Conservation (phyloP, 2,888 invertebrate genomes). For the Brenthis hecate region DNA sequence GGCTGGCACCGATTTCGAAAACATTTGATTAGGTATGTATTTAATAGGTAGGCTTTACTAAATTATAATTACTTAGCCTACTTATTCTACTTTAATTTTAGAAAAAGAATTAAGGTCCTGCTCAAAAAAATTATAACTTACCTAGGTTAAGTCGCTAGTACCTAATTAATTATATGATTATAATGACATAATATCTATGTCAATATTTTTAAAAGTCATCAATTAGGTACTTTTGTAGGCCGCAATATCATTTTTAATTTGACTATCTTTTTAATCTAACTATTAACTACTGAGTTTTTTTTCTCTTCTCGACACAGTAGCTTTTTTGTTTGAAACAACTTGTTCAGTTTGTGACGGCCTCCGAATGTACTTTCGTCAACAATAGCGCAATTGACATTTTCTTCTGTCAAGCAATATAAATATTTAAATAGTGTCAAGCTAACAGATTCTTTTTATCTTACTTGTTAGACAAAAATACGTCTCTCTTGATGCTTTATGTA, state of each 20-base stretch:
- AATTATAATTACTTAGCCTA: too few relatives aligned
- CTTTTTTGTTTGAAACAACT: slow-evolving; percentile 4
- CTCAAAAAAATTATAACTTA: too few relatives aligned
- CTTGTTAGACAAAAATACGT: slow-evolving; percentile 17
- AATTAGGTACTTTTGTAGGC: neutral
- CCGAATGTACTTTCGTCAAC: slow-evolving; percentile 22
- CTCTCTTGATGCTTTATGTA: slow-evolving; percentile 5
- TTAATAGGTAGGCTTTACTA: too few relatives aligned
- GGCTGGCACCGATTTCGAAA: too few relatives aligned
- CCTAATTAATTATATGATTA: too few relatives aligned
- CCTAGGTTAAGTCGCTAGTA: too few relatives aligned
- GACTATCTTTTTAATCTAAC: neutral
- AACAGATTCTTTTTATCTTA: slow-evolving; percentile 20
- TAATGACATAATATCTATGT: too few relatives aligned
- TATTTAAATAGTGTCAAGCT: slow-evolving; percentile 27
- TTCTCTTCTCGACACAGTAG: neutral
- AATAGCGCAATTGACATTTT: slow-evolving; percentile 30
- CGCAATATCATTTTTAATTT: neutral
- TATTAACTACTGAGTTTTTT: neutral
- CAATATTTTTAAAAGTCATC: too few relatives aligned
- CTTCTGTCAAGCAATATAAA: slow-evolving; percentile 23
- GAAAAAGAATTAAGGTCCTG: too few relatives aligned
- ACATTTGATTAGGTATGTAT: too few relatives aligned
- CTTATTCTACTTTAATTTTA: too few relatives aligned
- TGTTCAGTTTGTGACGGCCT: slow-evolving; percentile 18